phyloP scores from a whole-genome alignment of 2,113 vertebrate genomes.

The Engystomops pustulosus region DNA sequence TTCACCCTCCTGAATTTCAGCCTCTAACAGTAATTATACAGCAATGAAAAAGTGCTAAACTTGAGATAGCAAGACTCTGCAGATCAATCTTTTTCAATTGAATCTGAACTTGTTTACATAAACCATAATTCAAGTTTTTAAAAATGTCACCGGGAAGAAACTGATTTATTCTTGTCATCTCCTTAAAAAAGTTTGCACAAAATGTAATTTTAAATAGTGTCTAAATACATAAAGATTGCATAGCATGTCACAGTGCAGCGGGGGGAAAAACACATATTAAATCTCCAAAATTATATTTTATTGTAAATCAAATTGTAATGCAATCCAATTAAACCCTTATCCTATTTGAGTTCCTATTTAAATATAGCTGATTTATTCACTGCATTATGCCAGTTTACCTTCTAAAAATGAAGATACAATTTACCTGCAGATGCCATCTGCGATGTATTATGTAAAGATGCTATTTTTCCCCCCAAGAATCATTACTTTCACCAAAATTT shows the following conservation, averaged over 20 bases:
- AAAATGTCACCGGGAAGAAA: slow-evolving; percentile 54
- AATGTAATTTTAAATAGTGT: slow-evolving; percentile 56
- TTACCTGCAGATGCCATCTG: slow-evolving; percentile 47
- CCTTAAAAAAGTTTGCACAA: slow-evolving; percentile 52
- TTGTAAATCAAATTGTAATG: slow-evolving; percentile 53
- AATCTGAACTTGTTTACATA: slow-evolving; percentile 61
- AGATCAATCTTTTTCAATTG: slow-evolving; percentile 61
- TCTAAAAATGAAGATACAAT: slow-evolving; percentile 46
- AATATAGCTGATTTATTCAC: slow-evolving; percentile 52
- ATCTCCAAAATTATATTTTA: slow-evolving; percentile 47
- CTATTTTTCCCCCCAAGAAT: slow-evolving; percentile 9
- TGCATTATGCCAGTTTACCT: slow-evolving; percentile 31
- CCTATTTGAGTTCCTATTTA: slow-evolving; percentile 47
- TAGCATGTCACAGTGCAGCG: slow-evolving; percentile 3
- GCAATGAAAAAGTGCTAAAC: slow-evolving; percentile 61
- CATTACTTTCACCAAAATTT: slow-evolving; percentile 9
- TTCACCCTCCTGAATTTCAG: slow-evolving; percentile 55
- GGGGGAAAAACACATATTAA: slow-evolving; percentile 27
- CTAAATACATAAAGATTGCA: slow-evolving; percentile 49
- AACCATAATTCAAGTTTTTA: slow-evolving; percentile 61
- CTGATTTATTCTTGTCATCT: slow-evolving; percentile 60
- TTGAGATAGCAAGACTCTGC: slow-evolving; percentile 56
- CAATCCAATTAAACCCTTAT: slow-evolving; percentile 56
- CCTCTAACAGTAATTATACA: slow-evolving; percentile 58
- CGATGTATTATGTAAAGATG: slow-evolving; percentile 38